These are phyloP conservation scores for Prorops nasuta DNA, from an alignment of 1,140 invertebrate species.

Conservation along the genomic window DNA sequence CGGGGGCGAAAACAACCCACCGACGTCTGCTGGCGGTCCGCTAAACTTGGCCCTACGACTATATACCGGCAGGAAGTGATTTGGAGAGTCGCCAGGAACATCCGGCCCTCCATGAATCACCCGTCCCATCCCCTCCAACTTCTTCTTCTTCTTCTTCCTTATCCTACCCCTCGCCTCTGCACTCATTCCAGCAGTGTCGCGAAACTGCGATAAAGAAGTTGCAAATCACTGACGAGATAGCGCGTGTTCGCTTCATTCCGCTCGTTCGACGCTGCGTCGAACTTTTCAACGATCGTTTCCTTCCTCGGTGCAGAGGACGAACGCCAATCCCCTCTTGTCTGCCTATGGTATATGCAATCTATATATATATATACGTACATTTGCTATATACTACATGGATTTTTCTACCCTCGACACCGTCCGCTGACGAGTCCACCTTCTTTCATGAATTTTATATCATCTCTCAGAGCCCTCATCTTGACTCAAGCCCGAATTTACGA, in stretches of 20 bases:
- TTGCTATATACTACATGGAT: too few relatives aligned
- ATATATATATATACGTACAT: neutral
- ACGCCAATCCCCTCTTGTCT: too few relatives aligned
- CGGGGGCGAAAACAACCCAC: conserved; percentile 9
- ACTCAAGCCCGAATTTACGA: too few relatives aligned
- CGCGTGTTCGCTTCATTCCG: conserved; percentile 16
- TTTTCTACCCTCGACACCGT: neutral
- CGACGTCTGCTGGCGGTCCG: conserved; percentile 7
- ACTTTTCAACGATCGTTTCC: conserved; percentile 20
- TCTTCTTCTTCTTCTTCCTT: neutral
- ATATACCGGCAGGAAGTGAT: conserved; percentile 41
- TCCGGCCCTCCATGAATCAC: conserved; percentile 46
- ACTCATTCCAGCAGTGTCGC: conserved; percentile 18
- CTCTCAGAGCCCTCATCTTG: too few relatives aligned
- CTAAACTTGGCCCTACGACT: conserved; percentile 24
- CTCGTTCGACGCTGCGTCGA: conserved; percentile 10
- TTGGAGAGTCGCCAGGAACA: conserved; percentile 45
- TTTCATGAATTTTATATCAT: too few relatives aligned
- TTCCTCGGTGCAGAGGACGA: conserved; percentile 5
- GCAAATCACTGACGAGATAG: conserved; percentile 33
- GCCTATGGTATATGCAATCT: too few relatives aligned
- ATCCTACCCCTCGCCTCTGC: conserved; percentile 2
- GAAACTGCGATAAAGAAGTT: conserved; percentile 40
- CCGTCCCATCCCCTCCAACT: conserved; percentile 10
- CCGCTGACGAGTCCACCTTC: too few relatives aligned